Evolutionary conservation across 1,140 invertebrate genomes (phyloP).

Genomic region (Lineus longissimus): DNA sequence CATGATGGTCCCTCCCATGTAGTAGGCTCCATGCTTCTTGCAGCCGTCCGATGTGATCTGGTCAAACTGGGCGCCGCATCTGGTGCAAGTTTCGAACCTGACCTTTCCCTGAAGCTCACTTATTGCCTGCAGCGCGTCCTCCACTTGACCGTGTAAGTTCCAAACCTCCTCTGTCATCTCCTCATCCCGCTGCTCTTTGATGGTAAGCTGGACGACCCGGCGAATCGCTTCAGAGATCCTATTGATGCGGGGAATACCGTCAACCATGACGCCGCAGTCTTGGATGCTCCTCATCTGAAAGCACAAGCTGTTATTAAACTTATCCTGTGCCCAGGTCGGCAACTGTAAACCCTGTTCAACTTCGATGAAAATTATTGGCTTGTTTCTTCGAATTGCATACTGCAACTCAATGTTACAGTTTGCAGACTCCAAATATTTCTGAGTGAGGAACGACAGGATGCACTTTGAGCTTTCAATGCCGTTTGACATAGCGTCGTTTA

Average conservation of each 20-base stretch:
- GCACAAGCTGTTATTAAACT: neutral
- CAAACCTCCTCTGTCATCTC: constrained; percentile 10
- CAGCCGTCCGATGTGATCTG: neutral
- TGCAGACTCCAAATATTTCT: constrained; percentile 8
- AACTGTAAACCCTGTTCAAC: constrained; percentile 4
- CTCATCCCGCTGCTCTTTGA: neutral
- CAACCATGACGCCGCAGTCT: neutral
- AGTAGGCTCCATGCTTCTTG: constrained; percentile 15
- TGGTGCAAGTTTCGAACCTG: constrained; percentile 6
- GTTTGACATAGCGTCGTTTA: constrained; percentile 15
- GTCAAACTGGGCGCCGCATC: constrained; percentile 13
- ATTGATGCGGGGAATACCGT: constrained; percentile 11
- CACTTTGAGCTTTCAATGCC: constrained; percentile 12
- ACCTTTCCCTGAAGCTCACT: neutral
- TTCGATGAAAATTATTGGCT: constrained; percentile 8
- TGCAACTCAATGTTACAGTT: constrained; percentile 15
- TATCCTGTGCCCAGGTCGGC: neutral
- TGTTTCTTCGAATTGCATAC: constrained; percentile 6
- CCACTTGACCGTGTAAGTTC: neutral
- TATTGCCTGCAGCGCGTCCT: constrained; percentile 12
- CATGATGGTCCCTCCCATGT: constrained; percentile 9
- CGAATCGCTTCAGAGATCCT: constrained; percentile 8
- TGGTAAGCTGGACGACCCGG: neutral
- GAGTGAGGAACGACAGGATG: constrained; percentile 10
- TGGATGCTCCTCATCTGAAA: neutral